Base-by-base conservation (phyloP, 1,140 invertebrate species). In the Drosophila kohkoa region DNA sequence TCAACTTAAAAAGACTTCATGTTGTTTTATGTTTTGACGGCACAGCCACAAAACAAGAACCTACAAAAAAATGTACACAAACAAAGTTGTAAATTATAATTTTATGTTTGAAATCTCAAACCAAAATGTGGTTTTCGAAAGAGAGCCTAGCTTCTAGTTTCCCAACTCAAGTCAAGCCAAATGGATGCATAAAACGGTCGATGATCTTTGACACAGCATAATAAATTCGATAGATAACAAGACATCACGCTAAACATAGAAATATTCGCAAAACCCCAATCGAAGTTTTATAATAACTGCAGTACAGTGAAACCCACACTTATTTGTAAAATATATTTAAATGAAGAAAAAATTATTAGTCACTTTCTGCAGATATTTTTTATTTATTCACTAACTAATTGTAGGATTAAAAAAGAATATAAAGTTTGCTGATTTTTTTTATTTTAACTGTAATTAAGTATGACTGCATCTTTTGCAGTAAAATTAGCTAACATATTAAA, bases 21-120 rank as follows among this genome's bases (percentile, higher is more conserved):
- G 83, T 88, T 83, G 83, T 88, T 87, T 87, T 87, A 87, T 87
- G 82, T 59, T 68, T 70, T 79, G 79, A 66, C 82, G 71, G 64
- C 38, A 25, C 30, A 32, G 25, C 28, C 49, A 30, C 11, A 57
- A 20, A 38, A 13, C 32, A 45, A 28, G n/a, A 15, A 63, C 30
- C 30, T 32, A 32, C 11, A 43, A 43, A 46, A 55, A 55, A 55
- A 65, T 32, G 13, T 15, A 54, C 49, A 46, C 51, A 64, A 82
- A 87, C 83, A 88, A 88, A 83, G 83, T 89, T 88, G 83, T 88
- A 88, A 88, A 88, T 88, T 88, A 88, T 83, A 88, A 78, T 88
- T 88, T 88, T 71, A 88, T 88, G 83, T 83, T 88, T 83, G 74
- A 76, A 81, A 88, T 88, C 85, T 75, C 80, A 89, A 75, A 79